Evolutionary conservation across 2,797 vertebrate genomes (phyloP), one percentile per base, ranked within the genome.

Genomic region (Avahi laniger): DNA sequence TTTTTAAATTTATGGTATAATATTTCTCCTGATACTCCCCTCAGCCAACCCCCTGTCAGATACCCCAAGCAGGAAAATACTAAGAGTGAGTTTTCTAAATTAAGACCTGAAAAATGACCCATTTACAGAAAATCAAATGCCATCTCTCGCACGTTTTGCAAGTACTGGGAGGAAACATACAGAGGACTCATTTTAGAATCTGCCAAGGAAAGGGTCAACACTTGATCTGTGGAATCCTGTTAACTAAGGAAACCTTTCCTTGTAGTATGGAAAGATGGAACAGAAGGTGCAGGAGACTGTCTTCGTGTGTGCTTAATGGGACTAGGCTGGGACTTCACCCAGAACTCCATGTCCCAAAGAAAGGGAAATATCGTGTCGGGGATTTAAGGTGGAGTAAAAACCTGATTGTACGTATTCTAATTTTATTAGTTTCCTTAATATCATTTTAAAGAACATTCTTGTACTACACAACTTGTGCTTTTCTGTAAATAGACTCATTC

Each of bases 21-120:
- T 76, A 82, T 85, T 93, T 95, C 75, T 91, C 52, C 43, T 88
- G 83, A 93, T 72, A 93, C 41, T 92, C 30, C 46, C 52, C 22
- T 80, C 26, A 65, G 38, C 28, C 67, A 81, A n/a, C 41, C 46
- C 79, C 6, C 67, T 86, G 43, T 33, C 69, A 83, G 35, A 92
- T 87, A 76, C 22, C 84, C 26, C 65, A 52, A 92, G 73, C 30
- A 91, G 63, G 72, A 93, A 96, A 95, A 91, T 94, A 86, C 50
- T 85, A 61, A 93, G 76, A 86, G 46, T 90, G 85, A 95, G 81
- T 91, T 96, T 97, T 97, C 81, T 94, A 96, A 96, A 94, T 96
- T 83, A 89, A 50, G 83, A 87, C 94, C 84, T 93, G 79, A 83
- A 84, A 92, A 97, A 93, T 81, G 91, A 95, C 61, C 89, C 90